Base-by-base conservation (phyloP, 2,888 invertebrate genomes). In the Pilophorus perplexus region DNA sequence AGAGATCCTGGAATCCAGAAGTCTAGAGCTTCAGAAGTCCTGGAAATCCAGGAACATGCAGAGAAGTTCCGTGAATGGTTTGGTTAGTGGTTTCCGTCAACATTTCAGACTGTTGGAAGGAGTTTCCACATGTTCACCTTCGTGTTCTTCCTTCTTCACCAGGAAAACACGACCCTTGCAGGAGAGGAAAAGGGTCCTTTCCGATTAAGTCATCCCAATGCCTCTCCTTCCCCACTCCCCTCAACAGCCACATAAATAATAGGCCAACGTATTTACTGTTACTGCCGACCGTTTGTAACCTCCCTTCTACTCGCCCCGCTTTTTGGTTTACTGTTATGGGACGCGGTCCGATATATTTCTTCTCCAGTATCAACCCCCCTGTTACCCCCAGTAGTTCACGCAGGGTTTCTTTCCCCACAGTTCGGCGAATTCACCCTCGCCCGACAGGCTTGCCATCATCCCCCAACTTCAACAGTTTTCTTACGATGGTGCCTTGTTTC, bases 241-340 rank as follows among this genome's bases (percentile, higher is more conserved):
- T n/a, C 12, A 42, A 44, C 23, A 27, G 25, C 40, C 64, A 55
- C 25, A 57, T 55, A 66, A 66, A 66, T 66, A 66, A 66, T 66
- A 66, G 66, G 37, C 44, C 20, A 44, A 20, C 46, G 57, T 66
- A 66, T 66, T 66, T 66, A 66, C 66, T 66, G 66, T 66, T 66
- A 66, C 55, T 66, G 66, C 66, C 23, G 66, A 50, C 64, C 64
- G 50, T 64, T 64, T 64, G 64, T 64, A 64, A 50, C 64, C 60
- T 42, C 27, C 37, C 64, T 25, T 50, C 50, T 23, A 23, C 38
- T 28, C 59, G 20, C 27, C 46, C 14, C 64, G 14, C 55, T 38
- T 20, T 37, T 50, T 64, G 64, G 64, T 64, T 64, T 64, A 64
- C 64, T 50, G 64, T 64, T 64, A 64, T 64, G 64, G 64, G 64